Evolutionary conservation across 2,888 invertebrate species (phyloP).

Genomic region (Heliconius charithonia): DNA sequence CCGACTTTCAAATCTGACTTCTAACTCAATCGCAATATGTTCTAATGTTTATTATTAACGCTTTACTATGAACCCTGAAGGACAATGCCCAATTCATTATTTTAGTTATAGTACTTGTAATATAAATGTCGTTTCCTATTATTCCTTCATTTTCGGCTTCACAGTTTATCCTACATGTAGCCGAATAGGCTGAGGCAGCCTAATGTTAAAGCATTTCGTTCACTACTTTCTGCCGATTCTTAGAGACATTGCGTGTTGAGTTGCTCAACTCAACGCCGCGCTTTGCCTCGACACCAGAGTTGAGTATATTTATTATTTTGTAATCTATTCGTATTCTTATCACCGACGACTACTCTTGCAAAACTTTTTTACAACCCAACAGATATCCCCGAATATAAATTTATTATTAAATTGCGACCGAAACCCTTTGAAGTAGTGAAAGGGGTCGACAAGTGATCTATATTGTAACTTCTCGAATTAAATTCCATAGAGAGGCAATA

Average conservation of each 20-base stretch:
- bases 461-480: conserved; percentile 71
- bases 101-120: neutral
- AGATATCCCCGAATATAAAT: conserved; percentile 52
- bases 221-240: neutral
- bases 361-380: conserved; percentile 36
- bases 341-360: conserved; percentile 15
- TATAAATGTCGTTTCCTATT: neutral
- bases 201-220: neutral
- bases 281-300: neutral
- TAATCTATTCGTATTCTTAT: conserved; percentile 11
- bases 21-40: neutral
- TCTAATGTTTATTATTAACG: too few relatives aligned
- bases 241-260: too few relatives aligned
- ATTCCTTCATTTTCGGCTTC: neutral
- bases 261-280: too few relatives aligned
- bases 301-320: neutral
- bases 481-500: conserved; percentile 62
- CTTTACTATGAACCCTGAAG: neutral
- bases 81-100: neutral
- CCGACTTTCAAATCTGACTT: neutral
- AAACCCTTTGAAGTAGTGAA: conserved; percentile 68
- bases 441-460: conserved; percentile 65
- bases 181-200: neutral
- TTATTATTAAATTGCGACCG: conserved; percentile 67
- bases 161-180: neutral